Base-by-base conservation (phyloP, 2,888 invertebrate genomes). In the Melinaea menophilus region DNA sequence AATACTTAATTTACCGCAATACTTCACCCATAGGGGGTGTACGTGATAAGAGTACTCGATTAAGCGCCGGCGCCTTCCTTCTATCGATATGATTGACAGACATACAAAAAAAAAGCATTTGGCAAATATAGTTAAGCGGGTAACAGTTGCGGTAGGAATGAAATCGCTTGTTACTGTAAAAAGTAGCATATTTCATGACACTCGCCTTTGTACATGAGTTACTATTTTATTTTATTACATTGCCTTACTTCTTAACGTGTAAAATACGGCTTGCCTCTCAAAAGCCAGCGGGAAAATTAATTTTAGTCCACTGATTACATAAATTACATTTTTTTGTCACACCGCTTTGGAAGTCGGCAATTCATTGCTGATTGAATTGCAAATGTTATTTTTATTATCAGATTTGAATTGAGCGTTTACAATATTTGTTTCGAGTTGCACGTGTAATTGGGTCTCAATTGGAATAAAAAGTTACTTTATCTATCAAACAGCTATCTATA, bases 51-150 rank as follows among this genome's bases (percentile, higher is more conserved):
- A 54, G 66, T 59, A 59, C 31, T 55, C 13, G 55, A 59, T 51
- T 54, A 41, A 37, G 66, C 59, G 56, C 59, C 63, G 58, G 65
- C 64, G 48, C 56, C 58, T 64, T 68, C 69, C 69, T 9, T 31
- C 72, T 72, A 65, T 67, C 73, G 72, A 73, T 76, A 79, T 79
- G 78, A 79, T 78, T 77, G 75, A 77, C 75, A 73, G 70, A 61
- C 64, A 56, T 55, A 63, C 66, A 80, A 81, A 81, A 81, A 80
- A 69, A 72, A 73, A 78, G 75, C 75, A 72, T 69, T 69, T 45
- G 59, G 61, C 61, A 33, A 48, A 58, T 59, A 60, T 56, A 64
- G 62, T 62, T 33, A 58, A 46, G 45, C 66, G 57, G 34, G 59
- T 63, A 58, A 63, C 62, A 64, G 41, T 46, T 57, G 48, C 47